These are phyloP conservation scores for Idaea aversata DNA, from an alignment of 2,888 invertebrate species.

Conservation along the genomic window DNA sequence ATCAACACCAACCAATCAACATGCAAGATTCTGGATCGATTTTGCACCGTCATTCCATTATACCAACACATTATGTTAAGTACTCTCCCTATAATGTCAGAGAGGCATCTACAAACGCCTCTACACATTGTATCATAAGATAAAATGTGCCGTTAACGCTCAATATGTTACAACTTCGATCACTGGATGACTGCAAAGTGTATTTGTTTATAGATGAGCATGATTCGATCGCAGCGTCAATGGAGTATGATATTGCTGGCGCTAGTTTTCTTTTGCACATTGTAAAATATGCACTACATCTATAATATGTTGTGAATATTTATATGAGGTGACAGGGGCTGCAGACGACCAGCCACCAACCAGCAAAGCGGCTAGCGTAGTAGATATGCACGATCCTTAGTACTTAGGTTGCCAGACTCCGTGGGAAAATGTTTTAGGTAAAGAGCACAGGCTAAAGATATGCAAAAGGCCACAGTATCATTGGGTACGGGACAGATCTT, in stretches of 20 bases:
- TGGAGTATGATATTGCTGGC: constrained; percentile 62
- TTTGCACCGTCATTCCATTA: constrained; percentile 83
- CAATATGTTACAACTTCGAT: constrained; percentile 70
- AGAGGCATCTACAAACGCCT: neutral
- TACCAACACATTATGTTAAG: constrained; percentile 38
- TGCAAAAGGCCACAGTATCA: constrained; percentile 43
- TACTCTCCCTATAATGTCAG: constrained; percentile 16
- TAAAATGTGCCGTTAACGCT: constrained; percentile 42
- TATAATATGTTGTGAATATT: constrained; percentile 45
- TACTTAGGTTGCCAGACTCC: constrained; percentile 41
- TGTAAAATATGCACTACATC: constrained; percentile 68
- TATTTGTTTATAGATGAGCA: constrained; percentile 32
- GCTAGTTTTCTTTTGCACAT: constrained; percentile 61
- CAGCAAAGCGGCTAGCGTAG: constrained; percentile 64
- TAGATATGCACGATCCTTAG: constrained; percentile 64
- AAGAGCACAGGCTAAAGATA: constrained; percentile 65
- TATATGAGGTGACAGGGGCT: constrained; percentile 65
- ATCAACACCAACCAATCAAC: constrained; percentile 50
- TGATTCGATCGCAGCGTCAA: constrained; percentile 45
- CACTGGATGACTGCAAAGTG: constrained; percentile 42
- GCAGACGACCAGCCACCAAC: constrained; percentile 76
- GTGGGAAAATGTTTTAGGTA: constrained; percentile 44
- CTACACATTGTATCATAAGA: constrained; percentile 13
- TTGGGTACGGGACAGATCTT: constrained; percentile 55
- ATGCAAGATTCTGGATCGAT: constrained; percentile 77